Base-by-base conservation (phyloP, 2,888 invertebrate species). In the Amphiduros pacificus region DNA sequence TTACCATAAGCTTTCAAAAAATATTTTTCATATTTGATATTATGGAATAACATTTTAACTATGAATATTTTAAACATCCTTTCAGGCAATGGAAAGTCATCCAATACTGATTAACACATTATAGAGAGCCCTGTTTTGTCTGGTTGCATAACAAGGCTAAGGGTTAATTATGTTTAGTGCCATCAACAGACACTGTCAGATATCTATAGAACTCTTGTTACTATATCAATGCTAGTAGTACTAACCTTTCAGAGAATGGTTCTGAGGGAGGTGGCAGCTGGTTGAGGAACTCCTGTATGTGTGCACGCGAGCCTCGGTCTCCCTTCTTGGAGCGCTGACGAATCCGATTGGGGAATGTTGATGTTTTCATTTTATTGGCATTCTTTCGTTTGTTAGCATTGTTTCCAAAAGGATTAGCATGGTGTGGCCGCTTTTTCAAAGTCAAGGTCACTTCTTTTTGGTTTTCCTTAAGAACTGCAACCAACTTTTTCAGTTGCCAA, bases 361-460 rank as follows among this genome's bases (percentile, higher is more conserved):
- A 60, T 41, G 61, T 63, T 28, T 58, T 50, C 32, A 65, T 14
- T 29, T 62, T 65, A 48, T 64, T 69, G 24, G 62, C 55, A 67
- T 63, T 64, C 64, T 73, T 73, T 24, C 74, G 69, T 53, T 74
- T 74, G 67, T 78, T 76, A 24, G 73, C 71, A 36, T 76, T 70
- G 75, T 89, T 88, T 0, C 91, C 91, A 73, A 90, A 90, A 41
- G 90, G 89, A 26, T 89, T 90, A 26, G 77, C 72, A 74, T 92
- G 92, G 49, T 89, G 86, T 0, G 93, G 93, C 17, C 92, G 85
- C 76, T 92, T 91, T 80, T 93, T 93, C 49, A 93, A 82, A 0
- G 93, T 90, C 49, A 94, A 82, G 54, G 91, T 86, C 54, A 92
- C 89, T 79, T 92, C 91, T n/a, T 90, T 89, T 20, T 90, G 88